Evolutionary conservation across 2,797 vertebrate species (phyloP).

Genomic region (Sandelia bainsii): DNA sequence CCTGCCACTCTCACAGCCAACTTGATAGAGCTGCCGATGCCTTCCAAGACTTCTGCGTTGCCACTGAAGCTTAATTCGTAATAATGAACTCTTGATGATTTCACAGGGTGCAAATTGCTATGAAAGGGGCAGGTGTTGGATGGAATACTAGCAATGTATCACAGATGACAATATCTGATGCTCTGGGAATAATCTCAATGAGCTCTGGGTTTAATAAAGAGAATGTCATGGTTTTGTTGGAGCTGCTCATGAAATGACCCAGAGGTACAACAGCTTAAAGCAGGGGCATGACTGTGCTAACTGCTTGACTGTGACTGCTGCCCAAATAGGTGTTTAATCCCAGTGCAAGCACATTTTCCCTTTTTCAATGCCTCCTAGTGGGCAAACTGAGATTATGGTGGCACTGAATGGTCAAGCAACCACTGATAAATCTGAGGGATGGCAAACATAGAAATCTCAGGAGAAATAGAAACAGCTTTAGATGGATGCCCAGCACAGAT

Average conservation of each 20-base stretch:
- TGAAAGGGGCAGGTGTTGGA: conserved; percentile 73
- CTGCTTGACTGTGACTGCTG: conserved; percentile 23
- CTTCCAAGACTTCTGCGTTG: conserved; percentile 62
- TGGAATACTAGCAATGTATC: conserved; percentile 58
- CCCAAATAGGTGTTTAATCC: conserved; percentile 53
- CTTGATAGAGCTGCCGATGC: conserved; percentile 55
- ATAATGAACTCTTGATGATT: conserved; percentile 77
- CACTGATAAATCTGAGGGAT: conserved; percentile 5
- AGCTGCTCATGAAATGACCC: conserved; percentile 54
- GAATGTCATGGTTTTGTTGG: conserved; percentile 56
- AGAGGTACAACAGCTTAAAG: conserved; percentile 43
- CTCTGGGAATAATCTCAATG: conserved; percentile 59
- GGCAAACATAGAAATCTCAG: background rate
- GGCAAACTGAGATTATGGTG: conserved; percentile 45
- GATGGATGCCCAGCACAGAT: conserved; percentile 19
- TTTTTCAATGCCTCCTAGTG: conserved; percentile 73
- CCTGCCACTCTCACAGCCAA: conserved; percentile 65
- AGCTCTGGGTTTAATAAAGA: conserved; percentile 52
- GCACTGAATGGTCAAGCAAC: background rate
- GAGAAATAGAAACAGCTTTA: conserved; percentile 38
- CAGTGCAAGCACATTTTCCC: conserved; percentile 1
- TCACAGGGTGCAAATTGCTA: conserved; percentile 67
- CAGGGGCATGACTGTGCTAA: conserved; percentile 53
- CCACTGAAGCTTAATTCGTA: conserved; percentile 72
- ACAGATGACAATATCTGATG: conserved; percentile 59